A percentile compares a stretch with the other conserved stretches of the same genome.
Conservation (phyloP, 2,797 vertebrate species). For the Crocidura indochinensis region DNA sequence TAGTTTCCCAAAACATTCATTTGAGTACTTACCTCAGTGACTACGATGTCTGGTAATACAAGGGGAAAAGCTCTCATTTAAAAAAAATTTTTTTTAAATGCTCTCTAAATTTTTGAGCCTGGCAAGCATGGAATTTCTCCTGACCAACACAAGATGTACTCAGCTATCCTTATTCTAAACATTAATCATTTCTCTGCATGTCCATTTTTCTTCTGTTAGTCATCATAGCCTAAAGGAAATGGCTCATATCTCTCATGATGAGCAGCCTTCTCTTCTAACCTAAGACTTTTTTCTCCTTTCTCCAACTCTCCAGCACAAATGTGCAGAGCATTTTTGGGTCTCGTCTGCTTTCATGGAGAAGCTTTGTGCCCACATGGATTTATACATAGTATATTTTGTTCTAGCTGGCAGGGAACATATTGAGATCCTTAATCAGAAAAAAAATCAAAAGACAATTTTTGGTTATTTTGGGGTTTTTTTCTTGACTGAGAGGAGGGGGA, state of each 20-base stretch:
- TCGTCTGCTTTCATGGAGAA: neutral
- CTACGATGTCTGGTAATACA: neutral
- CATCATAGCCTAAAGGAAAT: neutral
- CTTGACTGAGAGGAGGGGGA: too few species aligned
- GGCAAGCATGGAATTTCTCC: conserved; percentile 34
- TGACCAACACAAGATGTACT: conserved; percentile 26
- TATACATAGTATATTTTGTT: neutral
- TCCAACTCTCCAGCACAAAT: neutral
- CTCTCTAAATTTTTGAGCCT: conserved; percentile 39
- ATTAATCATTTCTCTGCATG: conserved; percentile 60
- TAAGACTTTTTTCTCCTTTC: neutral
- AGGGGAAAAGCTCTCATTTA: too few species aligned
- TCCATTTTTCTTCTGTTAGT: conserved; percentile 67
- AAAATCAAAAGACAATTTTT: neutral
- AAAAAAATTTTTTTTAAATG: conserved; percentile 1
- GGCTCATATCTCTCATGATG: neutral
- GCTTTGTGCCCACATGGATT: neutral
- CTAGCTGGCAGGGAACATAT: conserved; percentile 12
- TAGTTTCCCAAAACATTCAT: neutral
- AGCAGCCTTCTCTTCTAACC: neutral
- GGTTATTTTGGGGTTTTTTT: neutral
- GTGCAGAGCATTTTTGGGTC: neutral
- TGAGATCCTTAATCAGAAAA: neutral
- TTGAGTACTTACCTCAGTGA: neutral
- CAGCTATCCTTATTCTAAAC: conserved; percentile 41